A percentile compares a stretch with the other conserved stretches of the same genome.
Evolutionary conservation across 2,888 invertebrate genomes (phyloP).

Genomic region (Plebejus argus): DNA sequence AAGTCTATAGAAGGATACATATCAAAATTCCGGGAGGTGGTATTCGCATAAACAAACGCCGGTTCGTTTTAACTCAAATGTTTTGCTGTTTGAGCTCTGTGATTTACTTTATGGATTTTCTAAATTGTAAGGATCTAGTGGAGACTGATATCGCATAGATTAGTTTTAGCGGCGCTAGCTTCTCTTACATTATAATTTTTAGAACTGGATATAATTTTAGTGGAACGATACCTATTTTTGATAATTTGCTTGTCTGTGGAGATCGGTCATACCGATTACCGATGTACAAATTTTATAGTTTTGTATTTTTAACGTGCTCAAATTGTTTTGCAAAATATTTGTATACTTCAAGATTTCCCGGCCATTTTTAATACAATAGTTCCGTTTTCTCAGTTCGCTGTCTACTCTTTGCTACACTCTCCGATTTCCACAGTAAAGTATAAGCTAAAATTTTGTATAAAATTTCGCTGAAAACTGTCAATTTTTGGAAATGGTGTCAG

Average conservation of each 20-base stretch:
- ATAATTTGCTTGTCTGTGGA: constrained; percentile 65
- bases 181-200: constrained; percentile 72
- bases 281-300: constrained; percentile 13
- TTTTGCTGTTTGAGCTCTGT: constrained; percentile 79
- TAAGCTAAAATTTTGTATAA: constrained; percentile 54
- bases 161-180: constrained; percentile 81
- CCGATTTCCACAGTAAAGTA: constrained; percentile 60
- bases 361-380: background rate
- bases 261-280: constrained; percentile 46
- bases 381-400: constrained; percentile 9
- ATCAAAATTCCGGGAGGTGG: constrained; percentile 71
- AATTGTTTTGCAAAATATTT: background rate
- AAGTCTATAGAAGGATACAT: constrained; percentile 77
- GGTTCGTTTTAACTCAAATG: constrained; percentile 65
- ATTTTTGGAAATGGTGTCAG: constrained; percentile 76
- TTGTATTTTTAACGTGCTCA: background rate
- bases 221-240: constrained; percentile 65
- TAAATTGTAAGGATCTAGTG: constrained; percentile 80
- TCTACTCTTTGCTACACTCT: constrained; percentile 30
- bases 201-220: constrained; percentile 64
- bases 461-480: constrained; percentile 66
- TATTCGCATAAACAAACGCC: constrained; percentile 59
- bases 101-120: constrained; percentile 79
- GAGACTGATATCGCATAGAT: constrained; percentile 81
- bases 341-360: background rate